Conservation (phyloP, 2,113 vertebrate genomes). For the Engraulis encrasicolus region DNA sequence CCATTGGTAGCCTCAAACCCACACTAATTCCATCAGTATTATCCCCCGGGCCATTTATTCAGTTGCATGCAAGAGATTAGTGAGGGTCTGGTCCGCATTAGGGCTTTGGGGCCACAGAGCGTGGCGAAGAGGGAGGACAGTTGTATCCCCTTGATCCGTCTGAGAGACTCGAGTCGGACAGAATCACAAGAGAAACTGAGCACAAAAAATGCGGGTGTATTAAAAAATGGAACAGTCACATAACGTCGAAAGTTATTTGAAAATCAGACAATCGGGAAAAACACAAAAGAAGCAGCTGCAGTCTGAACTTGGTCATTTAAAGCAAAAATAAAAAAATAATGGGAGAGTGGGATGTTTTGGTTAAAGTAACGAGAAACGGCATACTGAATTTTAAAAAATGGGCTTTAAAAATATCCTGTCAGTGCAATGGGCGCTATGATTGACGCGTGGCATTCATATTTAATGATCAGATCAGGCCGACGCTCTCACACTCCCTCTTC, state of each 20-base stretch:
- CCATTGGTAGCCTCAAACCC: not conserved
- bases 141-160: not conserved
- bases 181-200: not conserved
- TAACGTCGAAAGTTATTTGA: no score
- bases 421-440: not conserved
- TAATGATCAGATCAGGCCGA: not conserved
- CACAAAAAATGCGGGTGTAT: no score
- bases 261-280: no score
- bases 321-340: no score
- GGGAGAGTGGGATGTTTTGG: no score
- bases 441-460: not conserved
- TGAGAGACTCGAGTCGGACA: not conserved
- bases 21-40: not conserved
- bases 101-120: not conserved
- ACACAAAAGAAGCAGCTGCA: no score
- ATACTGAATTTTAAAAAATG: not conserved
- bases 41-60: not conserved
- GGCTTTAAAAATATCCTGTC: not conserved
- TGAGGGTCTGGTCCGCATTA: not conserved
- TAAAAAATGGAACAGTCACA: not conserved
- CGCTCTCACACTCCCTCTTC: not conserved
- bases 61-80: conserved; percentile 12
- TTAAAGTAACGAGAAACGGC: no score
- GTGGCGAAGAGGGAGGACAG: not conserved
- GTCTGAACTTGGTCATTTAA: no score